phyloP scores from a whole-genome alignment of 35 echinoderm and acorn worm species.

The Ophiothrix spiculata region DNA sequence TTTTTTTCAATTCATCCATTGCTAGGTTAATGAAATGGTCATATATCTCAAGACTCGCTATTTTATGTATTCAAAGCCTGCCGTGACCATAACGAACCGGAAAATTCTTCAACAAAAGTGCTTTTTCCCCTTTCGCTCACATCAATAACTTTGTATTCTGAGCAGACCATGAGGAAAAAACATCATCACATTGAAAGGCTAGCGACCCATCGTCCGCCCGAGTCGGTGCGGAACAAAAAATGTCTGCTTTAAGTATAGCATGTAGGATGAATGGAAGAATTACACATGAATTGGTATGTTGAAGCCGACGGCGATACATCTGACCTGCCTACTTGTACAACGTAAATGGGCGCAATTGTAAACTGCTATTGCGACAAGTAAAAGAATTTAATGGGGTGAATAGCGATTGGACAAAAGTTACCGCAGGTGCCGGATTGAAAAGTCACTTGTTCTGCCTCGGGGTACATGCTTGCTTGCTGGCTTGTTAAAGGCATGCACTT shows the following conservation, averaged over 20 bases:
- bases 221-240: neutral
- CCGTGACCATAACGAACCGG: neutral
- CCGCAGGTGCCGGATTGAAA: neutral
- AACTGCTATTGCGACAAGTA: neutral
- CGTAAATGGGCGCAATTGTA: neutral
- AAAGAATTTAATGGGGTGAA: neutral
- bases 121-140: neutral
- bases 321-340: constrained; percentile 1
- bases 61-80: neutral
- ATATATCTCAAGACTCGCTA: neutral
- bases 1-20: neutral
- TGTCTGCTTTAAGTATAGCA: neutral
- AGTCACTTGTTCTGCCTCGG: neutral
- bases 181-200: neutral
- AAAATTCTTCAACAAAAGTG: neutral
- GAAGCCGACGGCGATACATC: neutral
- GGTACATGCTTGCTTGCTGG: neutral
- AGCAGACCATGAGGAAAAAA: neutral
- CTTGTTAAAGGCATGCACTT: neutral
- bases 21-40: neutral
- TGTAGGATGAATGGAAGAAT: neutral
- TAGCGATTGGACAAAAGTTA: neutral
- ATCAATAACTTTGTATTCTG: neutral
- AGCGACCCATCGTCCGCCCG: neutral
- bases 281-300: neutral